These are phyloP conservation scores for Cephus rjabovi DNA, from an alignment of 2,888 invertebrate species.

Conservation along the genomic window DNA sequence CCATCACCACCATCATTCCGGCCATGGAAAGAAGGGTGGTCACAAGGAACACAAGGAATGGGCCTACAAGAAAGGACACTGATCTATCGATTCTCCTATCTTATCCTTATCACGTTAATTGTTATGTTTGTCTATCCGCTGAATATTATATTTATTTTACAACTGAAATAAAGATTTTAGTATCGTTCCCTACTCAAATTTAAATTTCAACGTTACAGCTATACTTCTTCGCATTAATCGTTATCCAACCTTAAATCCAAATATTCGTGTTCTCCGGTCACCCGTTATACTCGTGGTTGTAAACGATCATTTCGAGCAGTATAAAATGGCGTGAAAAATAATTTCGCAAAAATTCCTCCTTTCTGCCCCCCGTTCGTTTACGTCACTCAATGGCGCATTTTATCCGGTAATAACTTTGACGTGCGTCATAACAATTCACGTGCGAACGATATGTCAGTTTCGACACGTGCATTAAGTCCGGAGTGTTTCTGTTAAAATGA, in stretches of 20 bases:
- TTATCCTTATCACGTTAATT: conserved; percentile 9
- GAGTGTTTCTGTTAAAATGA: neutral
- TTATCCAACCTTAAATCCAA: neutral
- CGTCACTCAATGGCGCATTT: neutral
- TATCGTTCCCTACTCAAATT: neutral
- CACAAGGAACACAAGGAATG: conserved; percentile 84
- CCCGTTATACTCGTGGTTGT: neutral
- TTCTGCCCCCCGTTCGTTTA: neutral
- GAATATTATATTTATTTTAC: neutral
- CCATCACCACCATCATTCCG: conserved; percentile 80
- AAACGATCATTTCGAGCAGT: neutral
- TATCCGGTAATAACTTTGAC: neutral
- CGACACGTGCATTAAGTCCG: neutral
- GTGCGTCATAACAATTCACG: neutral
- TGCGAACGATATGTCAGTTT: neutral
- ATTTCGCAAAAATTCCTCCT: neutral
- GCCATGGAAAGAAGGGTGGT: conserved; percentile 84
- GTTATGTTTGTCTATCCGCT: neutral
- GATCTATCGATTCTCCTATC: conserved; percentile 15
- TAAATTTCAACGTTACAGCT: neutral
- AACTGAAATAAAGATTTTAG: conserved; percentile 6
- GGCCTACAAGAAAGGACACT: conserved; percentile 72
- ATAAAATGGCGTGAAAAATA: neutral
- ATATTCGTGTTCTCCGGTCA: neutral
- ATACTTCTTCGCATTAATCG: neutral